These are phyloP conservation scores for Synergus umbraculus DNA, from an alignment of 2,888 invertebrate species.

Conservation along the genomic window DNA sequence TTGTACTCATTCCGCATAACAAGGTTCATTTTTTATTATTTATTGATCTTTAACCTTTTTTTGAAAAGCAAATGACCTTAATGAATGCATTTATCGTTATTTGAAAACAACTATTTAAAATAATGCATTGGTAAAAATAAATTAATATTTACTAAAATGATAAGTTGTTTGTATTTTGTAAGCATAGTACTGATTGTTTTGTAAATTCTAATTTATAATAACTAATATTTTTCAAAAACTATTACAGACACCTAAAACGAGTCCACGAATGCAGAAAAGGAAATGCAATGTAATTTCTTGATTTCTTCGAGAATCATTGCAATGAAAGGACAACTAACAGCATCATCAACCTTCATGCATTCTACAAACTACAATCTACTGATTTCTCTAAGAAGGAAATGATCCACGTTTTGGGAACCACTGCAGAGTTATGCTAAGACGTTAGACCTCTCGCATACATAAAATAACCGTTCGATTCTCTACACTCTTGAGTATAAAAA, in stretches of 20 bases:
- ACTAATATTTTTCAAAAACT: not conserved
- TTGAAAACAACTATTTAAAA: not conserved
- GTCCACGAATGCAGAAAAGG: not conserved
- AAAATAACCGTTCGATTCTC: constrained; percentile 20
- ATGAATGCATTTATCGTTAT: not conserved
- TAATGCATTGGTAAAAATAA: no score
- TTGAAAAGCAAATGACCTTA: not conserved
- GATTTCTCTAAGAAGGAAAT: not conserved
- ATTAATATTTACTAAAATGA: no score
- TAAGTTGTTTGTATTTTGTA: no score
- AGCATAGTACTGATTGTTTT: no score
- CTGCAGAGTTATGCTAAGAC: constrained; percentile 37
- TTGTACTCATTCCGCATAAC: not conserved
- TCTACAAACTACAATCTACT: not conserved
- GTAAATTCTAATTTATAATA: no score
- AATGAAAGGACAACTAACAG: not conserved
- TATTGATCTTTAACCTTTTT: not conserved
- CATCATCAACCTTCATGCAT: not conserved
- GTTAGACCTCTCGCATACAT: constrained; percentile 15
- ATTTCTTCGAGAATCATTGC: not conserved
- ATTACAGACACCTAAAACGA: not conserved
- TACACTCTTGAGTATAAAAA: constrained; percentile 14
- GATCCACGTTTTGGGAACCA: constrained; percentile 36
- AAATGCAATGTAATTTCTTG: not conserved
- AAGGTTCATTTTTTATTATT: not conserved